phyloP scores from a whole-genome alignment of 2,113 vertebrate species.

The Prietella phreatophila region DNA sequence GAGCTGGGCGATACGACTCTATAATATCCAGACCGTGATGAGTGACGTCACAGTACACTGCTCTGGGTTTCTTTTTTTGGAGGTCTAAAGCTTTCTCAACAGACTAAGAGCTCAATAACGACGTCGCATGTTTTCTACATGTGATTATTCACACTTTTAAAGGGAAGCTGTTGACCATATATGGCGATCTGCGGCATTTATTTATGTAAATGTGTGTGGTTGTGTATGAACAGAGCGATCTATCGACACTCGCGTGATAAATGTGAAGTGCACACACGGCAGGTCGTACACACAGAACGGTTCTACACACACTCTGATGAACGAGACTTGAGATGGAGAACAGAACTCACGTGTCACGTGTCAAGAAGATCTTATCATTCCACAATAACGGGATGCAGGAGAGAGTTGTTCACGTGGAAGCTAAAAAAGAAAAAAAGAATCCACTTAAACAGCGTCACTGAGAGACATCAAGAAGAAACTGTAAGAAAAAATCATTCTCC shows the following conservation, averaged over 20 bases:
- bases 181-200: not conserved
- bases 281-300: not conserved
- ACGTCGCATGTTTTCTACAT: not conserved
- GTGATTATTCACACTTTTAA: too few relatives aligned
- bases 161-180: not conserved
- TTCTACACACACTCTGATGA: not conserved
- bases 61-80: not conserved
- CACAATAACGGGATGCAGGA: constrained; percentile 18
- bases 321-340: not conserved
- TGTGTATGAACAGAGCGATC: not conserved
- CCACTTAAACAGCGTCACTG: not conserved
- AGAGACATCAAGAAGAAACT: not conserved
- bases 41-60: not conserved
- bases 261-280: not conserved
- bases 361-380: constrained; percentile 3
- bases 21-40: not conserved
- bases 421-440: not conserved
- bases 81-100: not conserved
- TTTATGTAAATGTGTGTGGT: not conserved
- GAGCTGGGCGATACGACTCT: not conserved
- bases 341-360: not conserved
- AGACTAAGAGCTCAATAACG: not conserved
- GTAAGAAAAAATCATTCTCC: too few relatives aligned
- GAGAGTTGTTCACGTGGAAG: constrained; percentile 2
- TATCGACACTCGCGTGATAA: not conserved